Base-by-base conservation (phyloP, 2,888 invertebrate species). In the Nezara viridula region DNA sequence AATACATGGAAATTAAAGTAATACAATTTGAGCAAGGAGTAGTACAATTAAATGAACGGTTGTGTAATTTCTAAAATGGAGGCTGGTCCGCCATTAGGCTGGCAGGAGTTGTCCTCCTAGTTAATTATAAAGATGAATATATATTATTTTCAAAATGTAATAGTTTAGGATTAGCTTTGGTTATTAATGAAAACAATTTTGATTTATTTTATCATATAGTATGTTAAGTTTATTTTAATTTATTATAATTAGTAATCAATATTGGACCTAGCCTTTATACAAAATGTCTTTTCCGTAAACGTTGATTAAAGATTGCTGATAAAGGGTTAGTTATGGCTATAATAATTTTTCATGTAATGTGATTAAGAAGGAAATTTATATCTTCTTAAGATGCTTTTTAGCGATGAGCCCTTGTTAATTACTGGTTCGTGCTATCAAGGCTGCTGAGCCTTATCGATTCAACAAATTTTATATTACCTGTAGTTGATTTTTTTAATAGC, bases 341-440 rank as follows among this genome's bases (percentile, higher is more conserved):
- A 73, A 73, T 73, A 73, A 73, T 73, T 73, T 73, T 73, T 73
- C 66, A 73, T 37, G 66, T 73, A 73, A 73, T 73, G 66, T 37
- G 16, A 73, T 73, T 73, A 73, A 73, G 66, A 37, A 37, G 32
- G 66, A 73, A 73, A 73, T 73, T 37, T 73, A 73, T 73, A 73
- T 73, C 66, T 73, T 73, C 66, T 73, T 73, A 73, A 73, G 66
- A 73, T 73, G 66, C 66, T 37, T 73, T 37, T 73, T 19, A 73
- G 19, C 37, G 66, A 73, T 73, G 32, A 73, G 66, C 19, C 37
- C 24, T 37, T 32, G 66, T 73, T 73, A 73, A 73, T 73, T 73
- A 73, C 66, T 73, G 32, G 27, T 14, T 27, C 27, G 3, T 27
- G 6, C 32, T 37, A 60, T 60, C 27, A n/a, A 55, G 27, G 4